Percentiles rank a stretch among this genome's conserved stretches.
Evolutionary conservation across 2,888 invertebrate genomes (phyloP).

Genomic region (Tuta absoluta): DNA sequence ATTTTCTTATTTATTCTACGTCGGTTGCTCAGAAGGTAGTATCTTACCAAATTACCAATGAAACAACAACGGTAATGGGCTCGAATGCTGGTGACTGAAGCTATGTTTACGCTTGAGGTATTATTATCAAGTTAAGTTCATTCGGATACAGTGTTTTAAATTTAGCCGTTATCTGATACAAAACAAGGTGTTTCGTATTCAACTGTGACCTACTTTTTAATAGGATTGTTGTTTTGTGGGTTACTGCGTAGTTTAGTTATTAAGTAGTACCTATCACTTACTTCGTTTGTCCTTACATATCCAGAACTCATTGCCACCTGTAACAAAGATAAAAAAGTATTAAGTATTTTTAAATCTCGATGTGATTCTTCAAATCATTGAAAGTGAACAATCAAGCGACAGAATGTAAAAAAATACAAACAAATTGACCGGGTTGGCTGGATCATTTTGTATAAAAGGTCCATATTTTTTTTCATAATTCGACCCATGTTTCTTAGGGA

Average conservation of each 20-base stretch:
- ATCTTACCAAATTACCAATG: neutral
- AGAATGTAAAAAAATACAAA: too few species aligned
- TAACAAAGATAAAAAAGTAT: neutral
- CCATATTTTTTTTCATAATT: too few species aligned
- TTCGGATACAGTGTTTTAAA: constrained; percentile 7
- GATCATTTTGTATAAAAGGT: too few species aligned
- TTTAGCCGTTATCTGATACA: constrained; percentile 21
- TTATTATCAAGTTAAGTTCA: constrained; percentile 20
- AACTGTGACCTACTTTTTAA: constrained; percentile 17
- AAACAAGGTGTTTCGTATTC: constrained; percentile 12
- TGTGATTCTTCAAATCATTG: too few species aligned
- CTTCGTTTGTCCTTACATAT: neutral
- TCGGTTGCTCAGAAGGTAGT: neutral
- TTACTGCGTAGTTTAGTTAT: neutral
- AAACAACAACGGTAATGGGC: neutral
- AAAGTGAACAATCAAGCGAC: too few species aligned
- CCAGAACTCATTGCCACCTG: neutral
- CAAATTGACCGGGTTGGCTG: too few species aligned
- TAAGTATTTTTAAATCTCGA: too few species aligned
- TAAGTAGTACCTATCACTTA: neutral
- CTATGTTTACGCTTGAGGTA: constrained; percentile 12
- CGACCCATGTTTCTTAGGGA: too few species aligned
- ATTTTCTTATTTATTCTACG: neutral
- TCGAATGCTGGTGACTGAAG: neutral
- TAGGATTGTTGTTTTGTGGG: neutral